Evolutionary conservation across 2,888 invertebrate species (phyloP).

Genomic region (Diarsia dahlii): DNA sequence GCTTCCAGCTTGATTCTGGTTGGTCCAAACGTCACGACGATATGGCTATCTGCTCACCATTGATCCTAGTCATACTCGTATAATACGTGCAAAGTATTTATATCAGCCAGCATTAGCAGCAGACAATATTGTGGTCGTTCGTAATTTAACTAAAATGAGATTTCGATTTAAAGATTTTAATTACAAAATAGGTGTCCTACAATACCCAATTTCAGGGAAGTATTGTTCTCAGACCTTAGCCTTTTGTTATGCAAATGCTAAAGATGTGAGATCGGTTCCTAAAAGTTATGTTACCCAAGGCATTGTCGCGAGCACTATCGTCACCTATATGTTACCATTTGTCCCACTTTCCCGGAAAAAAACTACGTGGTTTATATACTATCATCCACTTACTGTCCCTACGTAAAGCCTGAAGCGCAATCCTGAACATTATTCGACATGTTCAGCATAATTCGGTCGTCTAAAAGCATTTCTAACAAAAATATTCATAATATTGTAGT

Average conservation of each 20-base stretch:
- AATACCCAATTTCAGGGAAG: neutral
- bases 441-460: constrained; percentile 49
- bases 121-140: neutral
- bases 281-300: constrained; percentile 30
- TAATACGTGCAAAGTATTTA: neutral
- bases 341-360: constrained; percentile 47
- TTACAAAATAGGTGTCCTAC: neutral
- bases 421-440: constrained; percentile 48
- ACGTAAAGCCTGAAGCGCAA: constrained; percentile 39
- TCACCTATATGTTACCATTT: constrained; percentile 42
- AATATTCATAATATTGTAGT: constrained; percentile 48
- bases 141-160: neutral
- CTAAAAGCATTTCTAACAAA: constrained; percentile 55
- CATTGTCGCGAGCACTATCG: constrained; percentile 20
- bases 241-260: constrained; percentile 34
- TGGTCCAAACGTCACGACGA: neutral
- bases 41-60: neutral
- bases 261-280: constrained; percentile 14
- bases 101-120: neutral
- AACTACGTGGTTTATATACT: constrained; percentile 35
- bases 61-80: neutral
- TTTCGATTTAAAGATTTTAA: neutral
- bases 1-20: neutral
- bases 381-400: constrained; percentile 37
- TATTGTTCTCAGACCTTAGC: neutral